phyloP scores from a whole-genome alignment of 1,140 invertebrate species.

The Drosophila bifasciata region DNA sequence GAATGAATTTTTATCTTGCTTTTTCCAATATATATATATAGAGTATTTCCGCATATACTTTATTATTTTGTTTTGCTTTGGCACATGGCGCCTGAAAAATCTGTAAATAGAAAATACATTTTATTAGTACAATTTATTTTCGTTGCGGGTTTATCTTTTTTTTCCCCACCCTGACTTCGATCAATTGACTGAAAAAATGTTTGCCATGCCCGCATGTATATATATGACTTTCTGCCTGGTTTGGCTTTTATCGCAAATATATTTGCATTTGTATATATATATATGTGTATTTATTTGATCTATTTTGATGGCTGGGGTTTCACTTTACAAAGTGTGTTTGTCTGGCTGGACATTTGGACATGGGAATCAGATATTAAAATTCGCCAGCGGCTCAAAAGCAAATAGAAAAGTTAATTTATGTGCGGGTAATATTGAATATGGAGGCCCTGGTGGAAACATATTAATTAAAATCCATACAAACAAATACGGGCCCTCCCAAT shows the following conservation, averaged over 20 bases:
- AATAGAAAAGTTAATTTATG: conserved; percentile 29
- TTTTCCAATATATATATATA: conserved; percentile 12
- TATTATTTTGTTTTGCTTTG: conserved; percentile 21
- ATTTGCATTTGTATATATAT: conserved; percentile 29
- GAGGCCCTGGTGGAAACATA: conserved; percentile 18
- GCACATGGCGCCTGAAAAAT: conserved; percentile 45
- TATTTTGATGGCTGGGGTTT: conserved; percentile 24
- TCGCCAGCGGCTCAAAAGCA: conserved; percentile 13
- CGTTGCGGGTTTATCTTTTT: not conserved
- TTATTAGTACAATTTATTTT: conserved; percentile 23
- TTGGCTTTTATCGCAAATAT: conserved; percentile 37
- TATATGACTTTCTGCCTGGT: conserved; percentile 35
- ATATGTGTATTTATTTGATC: conserved; percentile 18
- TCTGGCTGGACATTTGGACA: conserved; percentile 3
- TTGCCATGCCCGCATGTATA: conserved; percentile 8
- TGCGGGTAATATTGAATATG: conserved; percentile 22
- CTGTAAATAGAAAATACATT: conserved; percentile 24
- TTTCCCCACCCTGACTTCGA: not conserved
- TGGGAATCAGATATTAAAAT: conserved; percentile 10
- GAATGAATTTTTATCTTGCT: conserved; percentile 2
- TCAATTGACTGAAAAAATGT: conserved; percentile 23
- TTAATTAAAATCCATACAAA: conserved; percentile 38
- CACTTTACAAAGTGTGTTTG: conserved; percentile 36
- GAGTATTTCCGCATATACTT: conserved; percentile 16
- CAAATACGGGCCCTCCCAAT: not conserved